Percentiles rank a stretch among this genome's conserved stretches.
Conservation (phyloP, 2,888 invertebrate genomes). For the Thecocarcelia acutangulata region DNA sequence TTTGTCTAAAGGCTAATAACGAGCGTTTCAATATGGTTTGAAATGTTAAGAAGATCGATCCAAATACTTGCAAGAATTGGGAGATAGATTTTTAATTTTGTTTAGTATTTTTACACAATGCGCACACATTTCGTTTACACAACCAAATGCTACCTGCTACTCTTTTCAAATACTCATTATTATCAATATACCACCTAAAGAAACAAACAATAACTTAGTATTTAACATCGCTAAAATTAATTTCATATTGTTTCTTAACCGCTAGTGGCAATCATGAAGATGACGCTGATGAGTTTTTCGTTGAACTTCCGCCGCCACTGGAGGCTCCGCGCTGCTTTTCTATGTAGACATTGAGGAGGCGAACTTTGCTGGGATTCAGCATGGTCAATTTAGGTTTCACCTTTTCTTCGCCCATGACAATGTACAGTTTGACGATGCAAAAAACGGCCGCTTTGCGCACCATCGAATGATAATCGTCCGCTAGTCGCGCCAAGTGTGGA, state of each 20-base stretch:
- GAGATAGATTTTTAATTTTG: slow-evolving; percentile 9
- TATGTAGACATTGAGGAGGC: slow-evolving; percentile 78
- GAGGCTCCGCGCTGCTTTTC: slow-evolving; percentile 75
- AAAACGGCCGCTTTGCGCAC: slow-evolving; percentile 98
- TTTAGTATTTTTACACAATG: background rate
- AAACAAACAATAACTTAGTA: slow-evolving; percentile 55
- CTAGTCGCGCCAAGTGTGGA: slow-evolving; percentile 94
- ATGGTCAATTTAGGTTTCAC: slow-evolving; percentile 90
- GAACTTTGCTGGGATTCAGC: slow-evolving; percentile 91
- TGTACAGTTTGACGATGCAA: slow-evolving; percentile 97
- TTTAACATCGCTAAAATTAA: slow-evolving; percentile 55
- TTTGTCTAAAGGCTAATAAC: slow-evolving; percentile 17
- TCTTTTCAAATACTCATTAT: slow-evolving; percentile 13
- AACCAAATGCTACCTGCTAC: slow-evolving; percentile 52
- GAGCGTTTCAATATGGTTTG: background rate
- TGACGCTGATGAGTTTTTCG: slow-evolving; percentile 78
- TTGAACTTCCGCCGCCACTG: slow-evolving; percentile 76
- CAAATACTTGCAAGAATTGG: slow-evolving; percentile 26
- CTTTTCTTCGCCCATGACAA: slow-evolving; percentile 92
- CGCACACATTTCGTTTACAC: slow-evolving; percentile 37
- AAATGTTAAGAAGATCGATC: slow-evolving; percentile 25
- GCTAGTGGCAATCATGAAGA: slow-evolving; percentile 76
- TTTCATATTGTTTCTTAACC: slow-evolving; percentile 39
- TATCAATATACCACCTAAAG: slow-evolving; percentile 33
- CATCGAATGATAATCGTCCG: slow-evolving; percentile 94